A percentile compares a stretch with the other conserved stretches of the same genome.
Evolutionary conservation across 2,888 invertebrate genomes (phyloP).

Genomic region (Phaonia tiefii): DNA sequence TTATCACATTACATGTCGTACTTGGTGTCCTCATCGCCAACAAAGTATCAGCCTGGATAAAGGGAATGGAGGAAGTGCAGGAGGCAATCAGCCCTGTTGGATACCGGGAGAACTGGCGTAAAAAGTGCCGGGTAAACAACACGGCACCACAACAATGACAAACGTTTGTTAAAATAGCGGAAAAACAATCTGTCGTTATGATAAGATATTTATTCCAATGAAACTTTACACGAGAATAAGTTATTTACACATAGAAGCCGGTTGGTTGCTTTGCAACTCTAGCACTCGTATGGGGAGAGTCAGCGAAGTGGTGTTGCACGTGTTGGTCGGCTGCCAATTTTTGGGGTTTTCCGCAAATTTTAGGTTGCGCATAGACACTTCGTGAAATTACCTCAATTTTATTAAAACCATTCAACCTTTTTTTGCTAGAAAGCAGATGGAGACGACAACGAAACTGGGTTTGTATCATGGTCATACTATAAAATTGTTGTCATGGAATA

Average conservation of each 20-base stretch:
- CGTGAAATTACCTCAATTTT: background rate
- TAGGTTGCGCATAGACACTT: slow-evolving; percentile 8
- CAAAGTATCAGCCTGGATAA: background rate
- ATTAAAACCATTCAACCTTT: background rate
- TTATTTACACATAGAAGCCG: too few relatives aligned
- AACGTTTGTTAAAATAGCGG: slow-evolving; percentile 48
- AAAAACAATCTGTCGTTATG: slow-evolving; percentile 55
- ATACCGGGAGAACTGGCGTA: background rate
- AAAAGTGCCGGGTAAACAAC: slow-evolving; percentile 8
- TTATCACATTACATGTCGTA: slow-evolving; percentile 11
- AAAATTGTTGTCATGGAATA: background rate
- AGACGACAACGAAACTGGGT: too few relatives aligned
- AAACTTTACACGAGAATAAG: too few relatives aligned
- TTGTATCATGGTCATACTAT: background rate
- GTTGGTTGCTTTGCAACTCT: too few relatives aligned
- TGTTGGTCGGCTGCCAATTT: slow-evolving; percentile 46
- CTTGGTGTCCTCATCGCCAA: background rate
- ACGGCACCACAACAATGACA: background rate
- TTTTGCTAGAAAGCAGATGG: too few relatives aligned
- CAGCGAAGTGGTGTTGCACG: slow-evolving; percentile 39
- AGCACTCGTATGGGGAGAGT: background rate
- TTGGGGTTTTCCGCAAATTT: slow-evolving; percentile 10
- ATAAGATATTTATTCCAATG: slow-evolving; percentile 45
- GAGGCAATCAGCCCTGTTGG: background rate
- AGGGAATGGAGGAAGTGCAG: background rate